Evolutionary conservation across 2,888 invertebrate species (phyloP), one percentile per base, ranked within the genome.

Genomic region (Digitonthophagus gazella): DNA sequence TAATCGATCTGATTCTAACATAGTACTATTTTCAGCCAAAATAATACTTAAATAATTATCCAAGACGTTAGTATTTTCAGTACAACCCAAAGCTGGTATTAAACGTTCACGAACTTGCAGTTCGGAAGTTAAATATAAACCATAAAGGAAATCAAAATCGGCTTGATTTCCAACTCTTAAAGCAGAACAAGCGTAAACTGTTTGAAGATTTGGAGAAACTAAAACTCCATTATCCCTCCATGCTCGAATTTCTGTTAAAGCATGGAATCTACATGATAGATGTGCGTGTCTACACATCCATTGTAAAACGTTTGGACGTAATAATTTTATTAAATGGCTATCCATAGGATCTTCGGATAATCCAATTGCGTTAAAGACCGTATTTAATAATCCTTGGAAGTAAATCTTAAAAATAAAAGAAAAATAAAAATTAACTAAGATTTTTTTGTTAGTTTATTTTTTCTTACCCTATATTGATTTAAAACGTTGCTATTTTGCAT

Each of bases 101-200:
- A 73, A 65, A 16, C 71, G 68, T n/a, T 56, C 44, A 11, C 66
- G 63, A 6, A 69, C 65, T 57, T 44, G 57, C 3, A 63, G 18
- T 28, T 70, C 67, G 0, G 15, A 58, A 5, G 11, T 28, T 8
- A 58, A 58, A 15, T 87, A 85, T 0, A 83, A 71, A 2, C 67
- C 64, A 85, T 89, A 91, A 15, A 91, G 81, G 74, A 83, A 86
- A 1, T 87, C 76, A 85, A 91, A 94, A 70, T 91, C 89, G 0
- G 78, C 78, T n/a, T 78, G 75, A 0, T 82, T 83, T 0, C 92
- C 92, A 15, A 86, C 79, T 14, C 88, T 86, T 6, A 95, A 84
- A 1, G 87, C 92, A 19, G 87, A 87, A 78, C 94, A 94, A 81
- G 93, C 93, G 0, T 93, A 90, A 68, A 87, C 86, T 18, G 85